These are phyloP conservation scores for Sebastes hubbsi DNA, from an alignment of 2,797 vertebrate species.

Conservation along the genomic window DNA sequence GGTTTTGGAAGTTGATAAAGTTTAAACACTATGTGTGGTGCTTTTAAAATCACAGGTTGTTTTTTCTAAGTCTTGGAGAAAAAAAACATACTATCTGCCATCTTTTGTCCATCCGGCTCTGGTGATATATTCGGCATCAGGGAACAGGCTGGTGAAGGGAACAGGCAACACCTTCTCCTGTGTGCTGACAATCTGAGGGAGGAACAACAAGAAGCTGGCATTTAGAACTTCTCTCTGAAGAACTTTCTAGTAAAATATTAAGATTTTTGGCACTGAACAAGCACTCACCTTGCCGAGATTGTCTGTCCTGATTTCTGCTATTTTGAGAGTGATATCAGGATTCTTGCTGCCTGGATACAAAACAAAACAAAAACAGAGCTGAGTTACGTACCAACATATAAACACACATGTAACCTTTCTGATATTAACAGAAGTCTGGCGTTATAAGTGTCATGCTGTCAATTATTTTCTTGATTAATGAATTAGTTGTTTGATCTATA, in stretches of 20 bases:
- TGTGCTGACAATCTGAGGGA: slow-evolving; percentile 85
- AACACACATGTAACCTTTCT: neutral
- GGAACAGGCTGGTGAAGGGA: slow-evolving; percentile 89
- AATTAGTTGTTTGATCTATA: too few relatives aligned
- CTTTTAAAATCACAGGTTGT: neutral
- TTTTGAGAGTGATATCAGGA: slow-evolving; percentile 91
- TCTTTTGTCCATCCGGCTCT: slow-evolving; percentile 95
- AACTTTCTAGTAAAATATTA: neutral
- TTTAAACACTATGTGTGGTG: neutral
- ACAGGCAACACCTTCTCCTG: slow-evolving; percentile 91
- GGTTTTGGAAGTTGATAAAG: neutral
- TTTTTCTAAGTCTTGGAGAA: neutral
- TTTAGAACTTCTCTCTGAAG: neutral
- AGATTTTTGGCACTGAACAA: neutral
- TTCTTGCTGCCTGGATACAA: slow-evolving; percentile 92
- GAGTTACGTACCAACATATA: neutral
- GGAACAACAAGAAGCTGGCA: neutral
- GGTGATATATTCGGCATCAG: slow-evolving; percentile 90
- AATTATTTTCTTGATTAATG: too few relatives aligned
- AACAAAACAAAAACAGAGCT: neutral
- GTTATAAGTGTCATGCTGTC: neutral
- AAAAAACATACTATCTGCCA: slow-evolving; percentile 87
- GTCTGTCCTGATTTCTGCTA: slow-evolving; percentile 90
- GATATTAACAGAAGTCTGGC: neutral
- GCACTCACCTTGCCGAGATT: slow-evolving; percentile 86